These are phyloP conservation scores for Drosophila anomelani DNA, from an alignment of 2,888 invertebrate species.

Conservation along the genomic window DNA sequence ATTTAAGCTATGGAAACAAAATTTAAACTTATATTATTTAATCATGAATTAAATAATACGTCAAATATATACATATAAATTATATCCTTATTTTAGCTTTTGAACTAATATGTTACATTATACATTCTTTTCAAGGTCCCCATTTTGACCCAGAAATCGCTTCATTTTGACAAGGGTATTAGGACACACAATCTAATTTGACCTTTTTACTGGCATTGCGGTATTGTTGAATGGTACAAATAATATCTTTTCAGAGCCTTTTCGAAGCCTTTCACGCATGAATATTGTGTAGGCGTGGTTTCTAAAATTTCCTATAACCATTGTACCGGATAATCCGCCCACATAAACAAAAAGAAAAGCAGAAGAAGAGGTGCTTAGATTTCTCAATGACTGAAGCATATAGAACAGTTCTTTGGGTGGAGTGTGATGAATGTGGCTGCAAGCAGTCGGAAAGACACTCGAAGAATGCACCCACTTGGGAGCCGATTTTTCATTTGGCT, in stretches of 20 bases:
- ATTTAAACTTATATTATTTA: not conserved
- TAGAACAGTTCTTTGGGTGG: not conserved
- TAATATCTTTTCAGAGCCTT: not conserved
- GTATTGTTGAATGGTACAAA: not conserved
- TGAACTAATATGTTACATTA: not conserved
- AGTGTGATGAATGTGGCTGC: conserved; percentile 42
- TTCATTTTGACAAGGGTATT: conserved; percentile 5
- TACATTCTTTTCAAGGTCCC: not conserved
- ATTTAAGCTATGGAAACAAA: no score
- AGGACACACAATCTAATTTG: not conserved
- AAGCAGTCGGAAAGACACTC: conserved; percentile 17
- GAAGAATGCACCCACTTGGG: conserved; percentile 35
- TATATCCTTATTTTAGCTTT: not conserved
- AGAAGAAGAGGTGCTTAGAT: conserved; percentile 23
- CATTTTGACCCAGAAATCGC: not conserved
- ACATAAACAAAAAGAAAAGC: conserved; percentile 69
- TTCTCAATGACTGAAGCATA: conserved; percentile 24
- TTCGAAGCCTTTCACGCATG: not conserved
- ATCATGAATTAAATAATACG: no score
- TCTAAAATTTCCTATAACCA: conserved; percentile 24
- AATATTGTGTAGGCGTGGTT: conserved; percentile 20
- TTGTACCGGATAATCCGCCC: conserved; percentile 60
- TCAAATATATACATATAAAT: no score
- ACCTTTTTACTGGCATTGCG: not conserved
- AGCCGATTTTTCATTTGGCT: conserved; percentile 69